phyloP scores from a whole-genome alignment of 37 sponge, comb jelly and placozoan genomes.

The Hormiphora californensis region DNA sequence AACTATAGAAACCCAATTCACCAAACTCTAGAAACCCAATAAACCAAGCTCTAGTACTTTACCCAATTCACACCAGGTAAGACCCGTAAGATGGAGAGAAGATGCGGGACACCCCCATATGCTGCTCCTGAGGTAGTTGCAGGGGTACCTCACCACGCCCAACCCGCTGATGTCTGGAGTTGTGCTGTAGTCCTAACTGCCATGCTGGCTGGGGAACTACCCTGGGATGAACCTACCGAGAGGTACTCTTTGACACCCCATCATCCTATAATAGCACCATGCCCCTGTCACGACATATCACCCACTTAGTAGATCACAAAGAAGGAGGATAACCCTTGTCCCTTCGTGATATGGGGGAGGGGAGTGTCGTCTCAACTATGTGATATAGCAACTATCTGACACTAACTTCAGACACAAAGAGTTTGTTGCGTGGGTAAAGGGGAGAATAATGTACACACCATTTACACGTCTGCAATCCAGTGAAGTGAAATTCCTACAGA shows the following conservation, averaged over 20 bases:
- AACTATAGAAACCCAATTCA: no score
- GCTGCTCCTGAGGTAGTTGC: constrained; percentile 92
- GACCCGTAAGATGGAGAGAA: constrained; percentile 75
- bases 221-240: constrained; percentile 92
- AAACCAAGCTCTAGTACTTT: no score
- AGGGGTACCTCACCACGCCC: constrained; percentile 77
- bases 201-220: constrained; percentile 87
- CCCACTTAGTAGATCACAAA: no score
- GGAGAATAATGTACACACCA: constrained; percentile 3
- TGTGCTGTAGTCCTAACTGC: constrained; percentile 90
- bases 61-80: no score
- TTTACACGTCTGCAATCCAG: background rate
- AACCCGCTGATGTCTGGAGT: constrained; percentile 94
- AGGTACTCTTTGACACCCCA: no score
- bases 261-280: no score
- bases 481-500: background rate
- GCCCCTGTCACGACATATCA: no score
- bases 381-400: no score
- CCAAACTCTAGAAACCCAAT: no score
- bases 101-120: constrained; percentile 95
- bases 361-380: no score
- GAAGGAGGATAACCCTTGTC: no score
- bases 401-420: constrained; percentile 30
- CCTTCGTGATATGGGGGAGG: no score
- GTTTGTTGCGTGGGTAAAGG: constrained; percentile 7